Percentiles rank a stretch among this genome's conserved stretches.
These are phyloP conservation scores for Phaonia tiefii DNA, from an alignment of 2,888 invertebrate species.

Conservation along the genomic window DNA sequence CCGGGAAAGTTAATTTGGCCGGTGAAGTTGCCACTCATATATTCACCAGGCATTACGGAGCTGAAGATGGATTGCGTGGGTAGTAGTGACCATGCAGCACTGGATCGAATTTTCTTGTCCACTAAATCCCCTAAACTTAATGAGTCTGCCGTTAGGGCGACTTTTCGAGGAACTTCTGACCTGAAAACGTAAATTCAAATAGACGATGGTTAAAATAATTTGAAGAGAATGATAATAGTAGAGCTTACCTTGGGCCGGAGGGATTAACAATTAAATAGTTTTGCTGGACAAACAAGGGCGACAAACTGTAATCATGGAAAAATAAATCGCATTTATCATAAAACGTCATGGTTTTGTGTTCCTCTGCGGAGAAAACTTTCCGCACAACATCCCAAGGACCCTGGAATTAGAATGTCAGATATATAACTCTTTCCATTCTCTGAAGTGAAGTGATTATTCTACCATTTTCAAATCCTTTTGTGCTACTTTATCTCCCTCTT, in stretches of 20 bases:
- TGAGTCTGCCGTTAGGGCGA: slow-evolving; percentile 91
- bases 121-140: slow-evolving; percentile 93
- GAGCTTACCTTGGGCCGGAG: slow-evolving; percentile 85
- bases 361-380: slow-evolving; percentile 91
- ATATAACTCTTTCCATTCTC: slow-evolving; percentile 67
- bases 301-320: slow-evolving; percentile 97
- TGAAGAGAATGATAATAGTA: too few relatives aligned
- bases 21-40: slow-evolving; percentile 89
- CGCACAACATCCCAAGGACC: slow-evolving; percentile 97
- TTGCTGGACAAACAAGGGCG: slow-evolving; percentile 98
- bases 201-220: too few relatives aligned
- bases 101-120: slow-evolving; percentile 89
- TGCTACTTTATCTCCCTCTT: slow-evolving; percentile 81
- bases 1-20: slow-evolving; percentile 94
- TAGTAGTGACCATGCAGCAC: slow-evolving; percentile 92
- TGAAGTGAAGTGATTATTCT: slow-evolving; percentile 28
- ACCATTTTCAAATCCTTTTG: slow-evolving; percentile 93
- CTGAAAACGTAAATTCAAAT: slow-evolving; percentile 60
- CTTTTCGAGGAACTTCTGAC: slow-evolving; percentile 84
- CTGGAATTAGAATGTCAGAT: slow-evolving; percentile 78
- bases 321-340: slow-evolving; percentile 94
- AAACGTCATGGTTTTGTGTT: slow-evolving; percentile 89
- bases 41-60: slow-evolving; percentile 93
- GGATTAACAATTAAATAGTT: slow-evolving; percentile 94
- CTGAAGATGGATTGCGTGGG: slow-evolving; percentile 94